A percentile compares a stretch with the other conserved stretches of the same genome.
phyloP scores from a whole-genome alignment of 2,888 invertebrate genomes.

The Eubasilissa splendida region DNA sequence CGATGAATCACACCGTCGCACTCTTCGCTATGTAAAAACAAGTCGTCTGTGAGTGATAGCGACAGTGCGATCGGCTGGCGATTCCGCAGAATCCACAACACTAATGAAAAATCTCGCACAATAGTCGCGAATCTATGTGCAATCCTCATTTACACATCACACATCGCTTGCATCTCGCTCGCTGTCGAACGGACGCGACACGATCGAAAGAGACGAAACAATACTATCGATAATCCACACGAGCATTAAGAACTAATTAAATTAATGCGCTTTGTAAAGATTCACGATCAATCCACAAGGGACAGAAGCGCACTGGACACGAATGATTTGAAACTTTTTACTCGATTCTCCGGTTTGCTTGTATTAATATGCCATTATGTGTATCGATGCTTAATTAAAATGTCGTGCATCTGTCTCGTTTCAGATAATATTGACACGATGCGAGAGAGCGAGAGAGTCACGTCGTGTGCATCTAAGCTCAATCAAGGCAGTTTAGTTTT shows the following conservation, averaged over 20 bases:
- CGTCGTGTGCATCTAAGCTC: slow-evolving; percentile 4
- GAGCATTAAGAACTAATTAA: background rate
- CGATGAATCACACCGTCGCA: background rate
- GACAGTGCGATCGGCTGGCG: background rate
- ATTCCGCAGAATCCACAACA: background rate
- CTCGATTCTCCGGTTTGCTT: background rate
- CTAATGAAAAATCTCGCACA: slow-evolving; percentile 1
- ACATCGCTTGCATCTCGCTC: slow-evolving; percentile 4
- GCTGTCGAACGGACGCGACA: background rate
- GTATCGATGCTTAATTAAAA: background rate
- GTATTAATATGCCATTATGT: background rate
- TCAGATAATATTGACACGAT: background rate
- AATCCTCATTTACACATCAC: slow-evolving; percentile 15
- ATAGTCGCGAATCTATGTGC: background rate
- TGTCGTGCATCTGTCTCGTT: slow-evolving; percentile 15
- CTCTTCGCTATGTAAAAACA: background rate
- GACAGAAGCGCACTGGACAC: no score
- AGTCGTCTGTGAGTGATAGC: background rate
- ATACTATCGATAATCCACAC: background rate
- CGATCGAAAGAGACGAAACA: slow-evolving; percentile 8
- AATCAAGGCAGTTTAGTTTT: slow-evolving; percentile 15
- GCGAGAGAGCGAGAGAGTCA: background rate
- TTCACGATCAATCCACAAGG: no score
- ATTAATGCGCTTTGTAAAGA: background rate
- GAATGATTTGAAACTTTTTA: background rate